Percentiles rank a stretch among this genome's conserved stretches.
Evolutionary conservation across 2,113 vertebrate genomes (phyloP).

Genomic region (Cervus canadensis): DNA sequence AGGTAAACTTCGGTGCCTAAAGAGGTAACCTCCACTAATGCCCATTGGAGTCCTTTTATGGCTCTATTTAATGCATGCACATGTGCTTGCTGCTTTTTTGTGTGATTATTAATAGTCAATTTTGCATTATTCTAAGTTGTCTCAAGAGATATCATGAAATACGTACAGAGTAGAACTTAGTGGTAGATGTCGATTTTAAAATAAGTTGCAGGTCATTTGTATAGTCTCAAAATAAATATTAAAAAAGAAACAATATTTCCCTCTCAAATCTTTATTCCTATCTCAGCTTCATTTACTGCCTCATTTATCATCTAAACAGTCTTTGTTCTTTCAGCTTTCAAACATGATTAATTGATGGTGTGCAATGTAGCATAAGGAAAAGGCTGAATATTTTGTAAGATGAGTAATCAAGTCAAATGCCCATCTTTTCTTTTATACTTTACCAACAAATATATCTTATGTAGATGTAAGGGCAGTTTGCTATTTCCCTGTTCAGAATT

Average conservation of each 20-base stretch:
- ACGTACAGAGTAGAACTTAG: not conserved
- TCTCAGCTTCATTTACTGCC: not conserved
- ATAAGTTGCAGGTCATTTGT: not conserved
- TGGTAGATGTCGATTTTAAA: not conserved
- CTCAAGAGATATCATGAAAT: not conserved
- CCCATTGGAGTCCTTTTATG: not conserved
- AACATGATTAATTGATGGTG: constrained; percentile 33
- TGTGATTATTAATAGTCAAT: no score
- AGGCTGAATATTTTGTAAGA: constrained; percentile 28
- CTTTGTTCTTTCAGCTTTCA: constrained; percentile 57
- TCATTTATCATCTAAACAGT: constrained; percentile 22
- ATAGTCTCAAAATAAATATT: not conserved
- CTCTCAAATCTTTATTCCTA: not conserved
- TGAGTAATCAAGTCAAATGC: constrained; percentile 31
- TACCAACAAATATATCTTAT: not conserved
- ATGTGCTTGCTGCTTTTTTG: not conserved
- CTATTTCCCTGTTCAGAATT: constrained; percentile 31
- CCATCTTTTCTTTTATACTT: constrained; percentile 25
- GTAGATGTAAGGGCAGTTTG: constrained; percentile 58
- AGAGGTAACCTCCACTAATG: not conserved
- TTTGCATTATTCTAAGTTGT: not conserved
- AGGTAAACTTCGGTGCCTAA: not conserved
- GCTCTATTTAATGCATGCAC: not conserved
- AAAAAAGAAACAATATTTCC: not conserved
- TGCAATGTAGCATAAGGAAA: not conserved